Conservation (phyloP, 2,888 invertebrate genomes). For the Archaeoteleia sp. region DNA sequence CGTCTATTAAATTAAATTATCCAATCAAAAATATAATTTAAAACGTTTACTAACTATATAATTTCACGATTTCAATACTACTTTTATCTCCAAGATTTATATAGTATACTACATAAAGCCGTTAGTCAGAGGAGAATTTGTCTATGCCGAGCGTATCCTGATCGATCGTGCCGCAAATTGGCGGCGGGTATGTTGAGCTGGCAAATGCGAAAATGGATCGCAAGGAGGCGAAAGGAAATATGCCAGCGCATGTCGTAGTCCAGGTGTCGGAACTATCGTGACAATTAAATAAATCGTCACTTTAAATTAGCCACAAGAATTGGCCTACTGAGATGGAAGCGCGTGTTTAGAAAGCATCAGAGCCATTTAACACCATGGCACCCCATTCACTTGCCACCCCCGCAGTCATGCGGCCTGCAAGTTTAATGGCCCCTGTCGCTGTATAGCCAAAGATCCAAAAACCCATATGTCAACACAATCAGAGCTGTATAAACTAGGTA, state of each 20-base stretch:
- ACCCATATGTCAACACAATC: constrained; percentile 62
- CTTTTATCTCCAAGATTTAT: too few species aligned
- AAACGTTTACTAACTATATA: too few species aligned
- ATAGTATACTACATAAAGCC: constrained; percentile 10
- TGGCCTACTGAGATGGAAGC: constrained; percentile 54
- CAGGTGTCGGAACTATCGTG: constrained; percentile 60
- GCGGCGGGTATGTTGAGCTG: constrained; percentile 24
- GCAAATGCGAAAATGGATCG: constrained; percentile 37
- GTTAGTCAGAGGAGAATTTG: constrained; percentile 31
- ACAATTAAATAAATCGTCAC: constrained; percentile 69
- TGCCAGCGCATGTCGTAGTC: constrained; percentile 47
- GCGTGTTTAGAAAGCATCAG: constrained; percentile 58
- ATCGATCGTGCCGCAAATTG: constrained; percentile 48
- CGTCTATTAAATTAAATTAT: too few species aligned
- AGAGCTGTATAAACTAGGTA: constrained; percentile 39
- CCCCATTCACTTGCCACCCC: too few species aligned
- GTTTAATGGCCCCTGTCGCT: constrained; percentile 44
- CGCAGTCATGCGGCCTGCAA: too few species aligned
- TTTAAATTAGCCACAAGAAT: constrained; percentile 68
- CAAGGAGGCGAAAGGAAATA: constrained; percentile 15
- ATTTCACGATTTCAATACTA: too few species aligned
- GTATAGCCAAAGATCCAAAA: constrained; percentile 55
- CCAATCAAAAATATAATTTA: too few species aligned
- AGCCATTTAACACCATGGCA: constrained; percentile 67
- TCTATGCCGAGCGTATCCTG: constrained; percentile 39